Evolutionary conservation across 2,888 invertebrate genomes (phyloP).

Genomic region (Auanema freiburgensis): DNA sequence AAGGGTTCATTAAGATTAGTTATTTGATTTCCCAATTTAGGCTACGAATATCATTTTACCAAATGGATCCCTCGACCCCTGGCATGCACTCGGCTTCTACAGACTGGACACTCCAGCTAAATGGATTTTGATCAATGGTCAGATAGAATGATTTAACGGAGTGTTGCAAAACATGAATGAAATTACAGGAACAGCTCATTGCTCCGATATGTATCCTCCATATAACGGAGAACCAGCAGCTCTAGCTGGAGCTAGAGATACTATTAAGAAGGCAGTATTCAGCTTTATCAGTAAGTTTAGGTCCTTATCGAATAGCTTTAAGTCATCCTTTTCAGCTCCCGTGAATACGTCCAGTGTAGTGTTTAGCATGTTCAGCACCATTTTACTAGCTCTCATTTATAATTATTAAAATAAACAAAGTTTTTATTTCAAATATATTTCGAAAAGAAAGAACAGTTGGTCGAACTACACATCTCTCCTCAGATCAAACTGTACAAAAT

Average conservation of each 20-base stretch:
- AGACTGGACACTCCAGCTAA: constrained; percentile 4
- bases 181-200: constrained; percentile 51
- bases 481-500: too few species aligned
- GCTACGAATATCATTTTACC: constrained; percentile 53
- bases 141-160: background rate
- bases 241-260: constrained; percentile 39
- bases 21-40: constrained; percentile 14
- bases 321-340: background rate
- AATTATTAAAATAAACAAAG: constrained; percentile 1
- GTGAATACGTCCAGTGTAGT: background rate
- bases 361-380: background rate
- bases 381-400: background rate
- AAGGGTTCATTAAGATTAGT: background rate
- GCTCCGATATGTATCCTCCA: constrained; percentile 55
- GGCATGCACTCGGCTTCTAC: constrained; percentile 53
- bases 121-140: constrained; percentile 37
- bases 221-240: constrained; percentile 48
- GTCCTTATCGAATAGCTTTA: background rate
- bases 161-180: background rate
- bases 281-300: background rate
- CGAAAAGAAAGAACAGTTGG: background rate
- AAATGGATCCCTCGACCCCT: constrained; percentile 56
- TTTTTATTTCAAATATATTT: background rate
- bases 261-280: constrained; percentile 21
- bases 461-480: too few species aligned